These are phyloP conservation scores for Andricus quercusramuli DNA, from an alignment of 2,888 invertebrate species.

Conservation along the genomic window DNA sequence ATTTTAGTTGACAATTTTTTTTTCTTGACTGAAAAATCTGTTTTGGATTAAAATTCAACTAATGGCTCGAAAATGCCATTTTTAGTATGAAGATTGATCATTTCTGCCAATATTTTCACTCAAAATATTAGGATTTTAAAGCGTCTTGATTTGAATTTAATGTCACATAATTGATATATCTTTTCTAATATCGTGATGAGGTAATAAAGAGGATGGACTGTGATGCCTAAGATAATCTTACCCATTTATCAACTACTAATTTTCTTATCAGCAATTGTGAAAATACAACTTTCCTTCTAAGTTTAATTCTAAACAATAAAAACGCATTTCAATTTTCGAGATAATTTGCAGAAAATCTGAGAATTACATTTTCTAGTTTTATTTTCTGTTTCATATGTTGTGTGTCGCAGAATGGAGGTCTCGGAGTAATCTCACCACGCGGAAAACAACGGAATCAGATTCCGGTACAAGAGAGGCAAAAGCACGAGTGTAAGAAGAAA, in stretches of 20 bases:
- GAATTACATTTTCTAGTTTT: slow-evolving; percentile 8
- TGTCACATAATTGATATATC: too few species aligned
- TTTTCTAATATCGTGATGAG: too few species aligned
- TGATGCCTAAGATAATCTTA: too few species aligned
- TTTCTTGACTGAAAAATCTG: too few species aligned
- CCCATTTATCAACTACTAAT: not conserved
- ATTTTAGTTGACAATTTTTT: too few species aligned
- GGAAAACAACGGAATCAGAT: slow-evolving; percentile 58
- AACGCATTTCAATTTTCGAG: not conserved
- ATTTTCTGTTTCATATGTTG: slow-evolving; percentile 24
- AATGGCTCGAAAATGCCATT: too few species aligned
- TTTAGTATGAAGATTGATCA: too few species aligned
- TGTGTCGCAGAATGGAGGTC: slow-evolving; percentile 31
- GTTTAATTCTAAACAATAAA: not conserved
- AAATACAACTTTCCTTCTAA: not conserved
- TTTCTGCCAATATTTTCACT: too few species aligned
- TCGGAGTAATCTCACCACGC: slow-evolving; percentile 58
- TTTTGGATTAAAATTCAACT: too few species aligned
- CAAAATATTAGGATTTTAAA: too few species aligned
- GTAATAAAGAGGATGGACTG: too few species aligned
- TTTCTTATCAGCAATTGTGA: not conserved
- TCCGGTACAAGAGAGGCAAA: slow-evolving; percentile 48
- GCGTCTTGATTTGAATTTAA: too few species aligned
- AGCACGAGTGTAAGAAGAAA: slow-evolving; percentile 41
- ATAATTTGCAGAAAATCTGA: slow-evolving; percentile 9